Percentiles rank a stretch among this genome's conserved stretches.
Conservation (phyloP, 2,113 vertebrate genomes). For the Notarius lentiginosus region DNA sequence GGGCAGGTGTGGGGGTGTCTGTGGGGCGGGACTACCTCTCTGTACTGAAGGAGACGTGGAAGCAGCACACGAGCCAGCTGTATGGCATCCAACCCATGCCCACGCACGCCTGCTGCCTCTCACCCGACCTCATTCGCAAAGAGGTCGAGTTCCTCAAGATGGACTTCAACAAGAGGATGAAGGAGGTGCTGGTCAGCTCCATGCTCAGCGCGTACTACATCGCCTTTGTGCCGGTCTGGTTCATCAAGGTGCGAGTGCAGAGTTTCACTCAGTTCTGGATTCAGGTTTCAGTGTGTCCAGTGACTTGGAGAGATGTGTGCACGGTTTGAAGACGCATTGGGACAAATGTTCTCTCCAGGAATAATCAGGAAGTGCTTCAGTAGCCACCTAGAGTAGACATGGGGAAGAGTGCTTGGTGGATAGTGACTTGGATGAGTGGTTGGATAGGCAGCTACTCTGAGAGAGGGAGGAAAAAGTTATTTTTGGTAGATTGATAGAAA, state of each 20-base stretch:
- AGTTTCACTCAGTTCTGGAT: not conserved
- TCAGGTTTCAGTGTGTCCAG: not conserved
- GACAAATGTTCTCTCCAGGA: not conserved
- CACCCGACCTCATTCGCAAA: constrained; percentile 91
- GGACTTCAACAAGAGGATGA: constrained; percentile 99
- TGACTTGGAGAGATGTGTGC: not conserved
- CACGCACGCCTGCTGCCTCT: constrained; percentile 96
- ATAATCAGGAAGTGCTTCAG: not conserved
- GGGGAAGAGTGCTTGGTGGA: not conserved
- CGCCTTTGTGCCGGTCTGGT: constrained; percentile 97
- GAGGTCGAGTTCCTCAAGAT: constrained; percentile 97
- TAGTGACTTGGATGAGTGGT: not conserved
- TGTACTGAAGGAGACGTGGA: constrained; percentile 92
- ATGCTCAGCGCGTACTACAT: constrained; percentile 99
- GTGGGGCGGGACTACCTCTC: constrained; percentile 85
- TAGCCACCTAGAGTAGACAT: not conserved
- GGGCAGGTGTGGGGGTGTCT: constrained; percentile 42
- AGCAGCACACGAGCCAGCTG: constrained; percentile 91
- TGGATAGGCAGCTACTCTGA: not conserved
- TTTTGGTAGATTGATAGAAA: not conserved
- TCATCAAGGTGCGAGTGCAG: constrained; percentile 86
- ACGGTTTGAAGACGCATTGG: no score
- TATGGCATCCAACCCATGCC: constrained; percentile 89
- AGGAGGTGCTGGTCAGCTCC: constrained; percentile 96
- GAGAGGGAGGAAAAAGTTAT: not conserved